Evolutionary conservation across 2,797 vertebrate genomes (phyloP).

Genomic region (Muscicapa comitata): DNA sequence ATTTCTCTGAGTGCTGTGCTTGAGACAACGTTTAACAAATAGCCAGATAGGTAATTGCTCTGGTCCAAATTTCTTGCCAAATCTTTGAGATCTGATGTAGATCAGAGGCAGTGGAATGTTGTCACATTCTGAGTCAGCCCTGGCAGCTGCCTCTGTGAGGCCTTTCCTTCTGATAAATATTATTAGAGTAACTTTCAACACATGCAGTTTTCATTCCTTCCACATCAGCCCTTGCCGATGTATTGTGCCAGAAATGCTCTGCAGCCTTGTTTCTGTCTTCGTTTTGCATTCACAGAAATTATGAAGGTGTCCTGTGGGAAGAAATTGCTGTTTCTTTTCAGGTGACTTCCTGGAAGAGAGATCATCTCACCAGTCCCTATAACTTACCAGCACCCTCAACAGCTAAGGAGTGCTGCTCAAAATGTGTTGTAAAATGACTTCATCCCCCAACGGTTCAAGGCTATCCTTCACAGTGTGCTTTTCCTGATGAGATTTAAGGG

Average conservation of each 20-base stretch:
- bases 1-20: slow-evolving; percentile 73
- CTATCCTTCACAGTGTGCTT: not conserved
- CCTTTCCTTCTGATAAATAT: slow-evolving; percentile 49
- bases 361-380: not conserved
- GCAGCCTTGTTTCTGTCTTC: not conserved
- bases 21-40: slow-evolving; percentile 72
- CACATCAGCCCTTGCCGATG: not conserved
- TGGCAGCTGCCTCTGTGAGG: slow-evolving; percentile 22
- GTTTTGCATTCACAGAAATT: not conserved
- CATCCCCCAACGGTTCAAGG: not conserved
- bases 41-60: slow-evolving; percentile 71
- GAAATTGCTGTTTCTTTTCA: not conserved
- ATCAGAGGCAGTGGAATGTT: slow-evolving; percentile 39
- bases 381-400: not conserved
- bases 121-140: slow-evolving; percentile 15
- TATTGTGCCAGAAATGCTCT: not conserved
- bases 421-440: not conserved
- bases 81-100: slow-evolving; percentile 65
- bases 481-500: not conserved
- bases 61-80: slow-evolving; percentile 73
- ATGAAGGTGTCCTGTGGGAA: not conserved
- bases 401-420: not conserved
- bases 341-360: not conserved
- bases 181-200: slow-evolving; percentile 22
- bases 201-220: not conserved